These are phyloP conservation scores for Pimpla rufipes DNA, from an alignment of 2,888 invertebrate genomes.

Conservation along the genomic window DNA sequence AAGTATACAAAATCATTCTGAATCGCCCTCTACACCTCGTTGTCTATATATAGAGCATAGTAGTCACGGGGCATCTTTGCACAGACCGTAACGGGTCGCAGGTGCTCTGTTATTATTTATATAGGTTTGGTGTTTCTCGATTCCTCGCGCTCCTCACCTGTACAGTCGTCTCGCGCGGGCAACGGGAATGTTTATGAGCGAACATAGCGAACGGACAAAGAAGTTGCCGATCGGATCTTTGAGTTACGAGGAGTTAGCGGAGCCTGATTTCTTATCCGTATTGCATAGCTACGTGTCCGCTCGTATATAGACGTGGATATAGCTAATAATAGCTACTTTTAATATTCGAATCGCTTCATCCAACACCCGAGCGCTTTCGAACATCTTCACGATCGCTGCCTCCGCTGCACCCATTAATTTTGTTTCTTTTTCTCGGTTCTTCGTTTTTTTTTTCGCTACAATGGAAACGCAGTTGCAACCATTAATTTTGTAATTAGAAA, in stretches of 20 bases:
- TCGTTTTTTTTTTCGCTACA: neutral
- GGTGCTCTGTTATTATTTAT: conserved; percentile 55
- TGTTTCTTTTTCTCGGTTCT: neutral
- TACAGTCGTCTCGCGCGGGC: conserved; percentile 5
- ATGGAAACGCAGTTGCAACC: neutral
- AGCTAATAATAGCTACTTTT: conserved; percentile 22
- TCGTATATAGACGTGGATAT: neutral
- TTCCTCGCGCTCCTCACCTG: conserved; percentile 24
- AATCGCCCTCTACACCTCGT: neutral
- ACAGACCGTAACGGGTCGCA: conserved; percentile 51
- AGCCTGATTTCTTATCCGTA: conserved; percentile 29
- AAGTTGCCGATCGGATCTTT: conserved; percentile 27
- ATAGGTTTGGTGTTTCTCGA: conserved; percentile 34
- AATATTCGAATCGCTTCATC: conserved; percentile 42
- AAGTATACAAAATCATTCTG: no score
- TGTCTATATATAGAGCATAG: conserved; percentile 8
- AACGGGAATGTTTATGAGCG: conserved; percentile 46
- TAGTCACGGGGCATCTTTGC: neutral
- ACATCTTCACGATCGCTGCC: conserved; percentile 22
- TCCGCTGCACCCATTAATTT: neutral
- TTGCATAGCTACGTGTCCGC: neutral
- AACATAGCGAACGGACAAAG: conserved; percentile 32
- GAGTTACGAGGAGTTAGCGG: conserved; percentile 36
- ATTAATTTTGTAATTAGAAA: neutral
- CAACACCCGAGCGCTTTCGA: conserved; percentile 9